Base-by-base conservation (phyloP, 2,113 vertebrate species). In the Tachuris rubrigastra region DNA sequence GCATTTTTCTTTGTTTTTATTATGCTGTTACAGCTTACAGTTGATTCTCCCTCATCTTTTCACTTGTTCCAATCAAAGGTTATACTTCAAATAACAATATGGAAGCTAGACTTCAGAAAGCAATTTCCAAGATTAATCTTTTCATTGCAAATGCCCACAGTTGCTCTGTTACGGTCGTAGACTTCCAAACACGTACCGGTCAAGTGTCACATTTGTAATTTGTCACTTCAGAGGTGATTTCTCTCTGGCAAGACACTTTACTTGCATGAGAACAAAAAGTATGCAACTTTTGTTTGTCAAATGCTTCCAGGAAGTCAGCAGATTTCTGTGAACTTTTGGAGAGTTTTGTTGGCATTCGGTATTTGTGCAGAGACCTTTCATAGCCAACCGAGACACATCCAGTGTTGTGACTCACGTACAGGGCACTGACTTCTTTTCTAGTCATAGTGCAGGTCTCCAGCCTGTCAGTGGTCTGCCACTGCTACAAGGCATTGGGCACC, bases 341-440 rank as follows among this genome's bases (percentile, higher is more conserved):
- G 69, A 60, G n/a, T 65, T 84, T 46, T 79, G 53, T 42, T 68
- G 59, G 4, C 22, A 8, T 73, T 76, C 13, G 19, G 35, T 75
- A 35, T 67, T 87, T 68, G 16, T 56, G 30, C 28, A 42, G 13
- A 27, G 41, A 42, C 28, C 35, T 82, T 87, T 67, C 53, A 5
- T 14, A 58, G 39, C 33, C 49, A 42, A 23, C 42, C 6, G 3
- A 41, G n/a, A 18, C 1, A 3, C 24, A 15, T 2, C 22, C 20
- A 41, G 12, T n/a, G 44, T 12, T 52, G 5, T 62, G 10, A 58
- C 50, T 85, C 39, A 1, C 14, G 31, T 35, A 33, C 0, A 0
- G 9, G 6, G 7, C 19, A 14, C 63, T 59, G 16, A 41, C 24
- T 66, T 73, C 21, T 68, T 60, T 73, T 68, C 7, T 50, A 20